These are phyloP conservation scores for Hydractinia echinata DNA, from an alignment of 30 jellyfish, hydroid and myxozoan species.

Conservation along the genomic window DNA sequence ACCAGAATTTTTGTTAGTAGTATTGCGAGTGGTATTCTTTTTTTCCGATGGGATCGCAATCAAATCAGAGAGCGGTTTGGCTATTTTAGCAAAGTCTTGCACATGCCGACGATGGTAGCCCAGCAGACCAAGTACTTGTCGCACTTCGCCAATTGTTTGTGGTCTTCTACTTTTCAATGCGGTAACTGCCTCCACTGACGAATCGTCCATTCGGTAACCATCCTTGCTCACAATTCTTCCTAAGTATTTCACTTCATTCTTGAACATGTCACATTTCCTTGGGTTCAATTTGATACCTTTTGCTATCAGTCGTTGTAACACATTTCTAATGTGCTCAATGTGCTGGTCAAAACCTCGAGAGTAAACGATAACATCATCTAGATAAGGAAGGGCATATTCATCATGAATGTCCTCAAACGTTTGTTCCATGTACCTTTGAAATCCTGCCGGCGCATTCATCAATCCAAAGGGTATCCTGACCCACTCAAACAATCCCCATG, in stretches of 20 bases:
- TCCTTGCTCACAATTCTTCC: slow-evolving; percentile 37
- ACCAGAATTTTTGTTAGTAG: slow-evolving; percentile 20
- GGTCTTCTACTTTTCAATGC: slow-evolving; percentile 41
- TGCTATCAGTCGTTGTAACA: slow-evolving; percentile 41
- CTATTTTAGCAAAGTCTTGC: slow-evolving; percentile 40
- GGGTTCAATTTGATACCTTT: slow-evolving; percentile 42
- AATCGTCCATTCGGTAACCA: slow-evolving; percentile 29
- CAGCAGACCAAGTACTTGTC: slow-evolving; percentile 12
- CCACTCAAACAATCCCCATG: background rate
- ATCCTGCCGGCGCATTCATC: slow-evolving; percentile 23
- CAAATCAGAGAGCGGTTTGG: slow-evolving; percentile 36
- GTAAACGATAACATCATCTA: slow-evolving; percentile 42
- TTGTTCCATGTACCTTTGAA: slow-evolving; percentile 15
- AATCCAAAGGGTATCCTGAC: slow-evolving; percentile 25
- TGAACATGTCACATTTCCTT: slow-evolving; percentile 39
- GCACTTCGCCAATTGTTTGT: slow-evolving; percentile 38
- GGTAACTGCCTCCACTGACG: slow-evolving; percentile 37
- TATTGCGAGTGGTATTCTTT: background rate
- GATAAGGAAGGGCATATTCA: slow-evolving; percentile 33
- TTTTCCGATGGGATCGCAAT: slow-evolving; percentile 15
- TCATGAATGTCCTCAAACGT: slow-evolving; percentile 29
- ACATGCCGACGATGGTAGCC: slow-evolving; percentile 37
- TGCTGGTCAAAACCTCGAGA: slow-evolving; percentile 36
- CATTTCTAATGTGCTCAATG: slow-evolving; percentile 44
- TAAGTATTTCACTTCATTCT: slow-evolving; percentile 39